phyloP scores from a whole-genome alignment of 2,113 vertebrate genomes.

The Neoarius graeffei region DNA sequence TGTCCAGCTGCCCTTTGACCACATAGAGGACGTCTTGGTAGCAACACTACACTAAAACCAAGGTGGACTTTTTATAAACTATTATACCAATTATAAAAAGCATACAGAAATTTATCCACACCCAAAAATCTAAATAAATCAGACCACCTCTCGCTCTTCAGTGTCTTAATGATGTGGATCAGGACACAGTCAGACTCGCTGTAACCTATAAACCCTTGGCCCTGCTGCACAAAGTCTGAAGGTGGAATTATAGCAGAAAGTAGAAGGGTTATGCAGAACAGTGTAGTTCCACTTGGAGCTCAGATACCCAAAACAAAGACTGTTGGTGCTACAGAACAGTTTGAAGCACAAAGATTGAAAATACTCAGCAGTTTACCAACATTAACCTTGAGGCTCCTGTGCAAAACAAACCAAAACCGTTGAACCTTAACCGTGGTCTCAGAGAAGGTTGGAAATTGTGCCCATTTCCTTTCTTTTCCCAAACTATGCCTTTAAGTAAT shows the following conservation, averaged over 20 bases:
- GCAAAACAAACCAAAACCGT: background rate
- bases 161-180: background rate
- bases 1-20: background rate
- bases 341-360: background rate
- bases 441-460: background rate
- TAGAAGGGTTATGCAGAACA: background rate
- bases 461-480: background rate
- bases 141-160: background rate
- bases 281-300: background rate
- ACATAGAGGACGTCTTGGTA: background rate
- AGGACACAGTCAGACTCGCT: background rate
- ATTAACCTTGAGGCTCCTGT: background rate
- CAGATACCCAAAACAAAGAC: background rate
- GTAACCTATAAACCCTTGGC: background rate
- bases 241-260: background rate
- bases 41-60: background rate
- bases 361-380: background rate
- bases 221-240: background rate
- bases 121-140: background rate
- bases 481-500: conserved; percentile 19
- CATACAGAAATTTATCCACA: background rate
- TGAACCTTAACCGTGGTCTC: background rate
- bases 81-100: background rate
- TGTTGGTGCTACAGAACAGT: background rate
- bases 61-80: no score